Evolutionary conservation across 2,888 invertebrate genomes (phyloP), one percentile per base, ranked within the genome.

Genomic region (Notocelia uddmanniana): DNA sequence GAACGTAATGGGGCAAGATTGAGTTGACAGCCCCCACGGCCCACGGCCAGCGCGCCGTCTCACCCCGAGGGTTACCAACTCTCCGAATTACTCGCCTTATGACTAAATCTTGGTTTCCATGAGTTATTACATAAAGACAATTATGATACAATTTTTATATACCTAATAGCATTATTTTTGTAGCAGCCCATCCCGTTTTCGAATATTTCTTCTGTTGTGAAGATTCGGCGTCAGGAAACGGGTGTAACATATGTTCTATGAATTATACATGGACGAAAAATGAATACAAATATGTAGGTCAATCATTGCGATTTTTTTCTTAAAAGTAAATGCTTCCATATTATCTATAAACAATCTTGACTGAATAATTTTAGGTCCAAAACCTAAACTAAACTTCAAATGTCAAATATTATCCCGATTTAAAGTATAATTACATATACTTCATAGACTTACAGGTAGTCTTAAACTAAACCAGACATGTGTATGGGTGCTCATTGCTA

Each of bases 1-100:
- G 91, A 89, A 88, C 89, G 92, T 93, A 93, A 93, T 93, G 91
- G 93, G 91, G 89, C 92, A 91, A 93, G 93, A 93, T 93, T 93
- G 93, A 92, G 92, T 93, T 90, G 92, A 89, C 88, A 91, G 87
- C 86, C 90, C 92, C 91, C 64, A 52, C 52, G 64, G 34, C 50
- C 83, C 78, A 79, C 73, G 81, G 79, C 79, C 80, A 77, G 74
- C 76, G 77, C 75, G 79, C 78, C 80, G 76, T 79, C 79, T 64
- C 63, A 34, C 64, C 75, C 73, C 54, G 23, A 34, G 72, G 68
- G 67, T 74, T 70, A 74, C 59, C 50, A 66, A 57, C 68, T 41
- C 69, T 67, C 48, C 54, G 50, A 62, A 68, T 68, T 72, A 72
- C 55, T 62, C 67, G 48, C 37, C 45, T 37, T 34, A 18, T 55